Evolutionary conservation across 2,113 vertebrate genomes (phyloP), one percentile per base, ranked within the genome.

Genomic region (Mustela nigripes): DNA sequence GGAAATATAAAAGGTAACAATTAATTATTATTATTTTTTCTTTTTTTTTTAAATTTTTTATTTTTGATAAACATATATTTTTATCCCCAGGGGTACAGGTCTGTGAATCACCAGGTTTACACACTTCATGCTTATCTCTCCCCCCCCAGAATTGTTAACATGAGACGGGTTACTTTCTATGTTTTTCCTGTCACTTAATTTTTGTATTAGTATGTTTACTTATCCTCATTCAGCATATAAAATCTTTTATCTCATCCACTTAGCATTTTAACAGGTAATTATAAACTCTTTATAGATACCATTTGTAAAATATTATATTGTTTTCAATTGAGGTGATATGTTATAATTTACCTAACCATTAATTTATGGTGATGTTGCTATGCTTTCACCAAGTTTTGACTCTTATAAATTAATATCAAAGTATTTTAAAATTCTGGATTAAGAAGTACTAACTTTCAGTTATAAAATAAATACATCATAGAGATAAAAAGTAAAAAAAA

Each of bases 181-280:
- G 91, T 63, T 65, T 96, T 81, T 85, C 62, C 56, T 28, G 33
- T 21, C 33, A 56, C 53, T 80, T 86, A 81, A 39, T 7, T 86
- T 62, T 60, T 83, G 63, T 53, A 74, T 62, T 73, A 7, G 0
- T 39, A 80, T 83, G 22, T 65, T 92, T 71, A 74, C 36, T 93
- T 84, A 76, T 4, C 26, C 3, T 89, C 62, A 92, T 69, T 85
- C 58, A 56, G 1, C 71, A 85, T 63, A 56, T 65, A 81, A 82
- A 94, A 92, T 65, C 45, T n/a, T 58, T 0, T 87, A 36, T 28
- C 14, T 74, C 69, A 91, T 82, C 79, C 85, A 74, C 14, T 48
- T 95, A 96, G 56, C 8, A 79, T 80, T 39, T 86, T 95, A 94
- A 56, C 7, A 69, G n/a, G 1, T 5, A 88, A n/a, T 78, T 91